A percentile compares a stretch with the other conserved stretches of the same genome.
phyloP scores from a whole-genome alignment of 2,888 invertebrate species.

The Petrophora chlorosata region DNA sequence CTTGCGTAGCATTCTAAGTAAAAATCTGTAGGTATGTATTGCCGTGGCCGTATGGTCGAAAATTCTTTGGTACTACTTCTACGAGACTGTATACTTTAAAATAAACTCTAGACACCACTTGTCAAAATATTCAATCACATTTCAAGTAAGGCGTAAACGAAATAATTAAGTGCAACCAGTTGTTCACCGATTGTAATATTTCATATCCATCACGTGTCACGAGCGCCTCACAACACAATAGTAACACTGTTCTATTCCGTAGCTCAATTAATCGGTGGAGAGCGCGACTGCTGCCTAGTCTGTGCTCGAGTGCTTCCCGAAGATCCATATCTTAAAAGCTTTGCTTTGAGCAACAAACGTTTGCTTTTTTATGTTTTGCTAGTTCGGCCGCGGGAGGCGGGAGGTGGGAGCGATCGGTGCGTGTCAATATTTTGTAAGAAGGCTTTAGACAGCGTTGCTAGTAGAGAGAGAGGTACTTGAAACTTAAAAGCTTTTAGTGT shows the following conservation, averaged over 20 bases:
- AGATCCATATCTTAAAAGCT: conserved; percentile 55
- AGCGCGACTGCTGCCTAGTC: conserved; percentile 1
- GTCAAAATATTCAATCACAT: neutral
- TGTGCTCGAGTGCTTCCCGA: neutral
- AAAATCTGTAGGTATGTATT: too few relatives aligned
- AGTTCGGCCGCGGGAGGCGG: too few relatives aligned
- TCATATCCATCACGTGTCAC: neutral
- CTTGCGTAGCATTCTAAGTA: too few relatives aligned
- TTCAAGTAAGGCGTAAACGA: conserved; percentile 3
- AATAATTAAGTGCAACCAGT: neutral
- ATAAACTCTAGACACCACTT: too few relatives aligned
- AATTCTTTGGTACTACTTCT: too few relatives aligned
- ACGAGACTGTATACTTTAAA: too few relatives aligned
- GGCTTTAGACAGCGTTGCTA: neutral
- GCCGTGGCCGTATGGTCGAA: too few relatives aligned
- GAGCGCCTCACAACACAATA: neutral
- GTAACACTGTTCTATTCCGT: neutral
- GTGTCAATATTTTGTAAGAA: neutral
- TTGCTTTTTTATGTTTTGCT: conserved; percentile 31
- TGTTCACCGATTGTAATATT: too few relatives aligned
- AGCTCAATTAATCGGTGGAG: conserved; percentile 9
- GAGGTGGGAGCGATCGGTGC: too few relatives aligned
- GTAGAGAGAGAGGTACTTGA: too few relatives aligned
- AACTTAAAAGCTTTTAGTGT: neutral
- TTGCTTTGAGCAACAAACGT: conserved; percentile 31